Evolutionary conservation across 2,113 vertebrate genomes (phyloP).

Genomic region (Tachycineta bicolor): DNA sequence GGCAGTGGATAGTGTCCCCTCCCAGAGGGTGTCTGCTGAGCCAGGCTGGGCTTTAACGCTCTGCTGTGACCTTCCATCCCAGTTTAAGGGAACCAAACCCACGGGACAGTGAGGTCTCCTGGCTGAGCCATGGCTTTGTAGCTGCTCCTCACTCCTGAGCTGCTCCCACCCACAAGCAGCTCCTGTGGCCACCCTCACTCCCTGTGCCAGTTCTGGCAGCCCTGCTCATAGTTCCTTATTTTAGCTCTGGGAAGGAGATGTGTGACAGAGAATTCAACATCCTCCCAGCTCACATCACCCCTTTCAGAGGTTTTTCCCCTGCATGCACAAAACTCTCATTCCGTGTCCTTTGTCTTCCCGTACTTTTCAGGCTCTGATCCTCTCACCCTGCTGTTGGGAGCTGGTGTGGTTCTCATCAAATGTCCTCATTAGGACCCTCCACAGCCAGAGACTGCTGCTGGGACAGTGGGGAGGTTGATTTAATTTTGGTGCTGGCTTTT

Average conservation of each 20-base stretch:
- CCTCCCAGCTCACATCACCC: neutral
- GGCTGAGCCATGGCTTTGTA: neutral
- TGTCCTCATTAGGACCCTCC: neutral
- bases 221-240: neutral
- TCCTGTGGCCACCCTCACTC: neutral
- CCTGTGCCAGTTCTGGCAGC: neutral
- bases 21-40: neutral
- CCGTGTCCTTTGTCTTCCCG: neutral
- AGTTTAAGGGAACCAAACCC: neutral
- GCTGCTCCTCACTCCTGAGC: neutral
- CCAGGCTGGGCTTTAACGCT: neutral
- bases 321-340: neutral
- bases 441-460: neutral
- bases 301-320: neutral
- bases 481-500: neutral
- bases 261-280: neutral
- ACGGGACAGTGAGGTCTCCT: rapidly evolving
- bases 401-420: neutral
- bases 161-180: neutral
- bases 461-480: neutral
- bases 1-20: neutral
- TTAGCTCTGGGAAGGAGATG: neutral
- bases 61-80: neutral
- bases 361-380: neutral
- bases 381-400: neutral